Evolutionary conservation across 2,888 invertebrate species (phyloP).

Genomic region (Chelonus formosanus): DNA sequence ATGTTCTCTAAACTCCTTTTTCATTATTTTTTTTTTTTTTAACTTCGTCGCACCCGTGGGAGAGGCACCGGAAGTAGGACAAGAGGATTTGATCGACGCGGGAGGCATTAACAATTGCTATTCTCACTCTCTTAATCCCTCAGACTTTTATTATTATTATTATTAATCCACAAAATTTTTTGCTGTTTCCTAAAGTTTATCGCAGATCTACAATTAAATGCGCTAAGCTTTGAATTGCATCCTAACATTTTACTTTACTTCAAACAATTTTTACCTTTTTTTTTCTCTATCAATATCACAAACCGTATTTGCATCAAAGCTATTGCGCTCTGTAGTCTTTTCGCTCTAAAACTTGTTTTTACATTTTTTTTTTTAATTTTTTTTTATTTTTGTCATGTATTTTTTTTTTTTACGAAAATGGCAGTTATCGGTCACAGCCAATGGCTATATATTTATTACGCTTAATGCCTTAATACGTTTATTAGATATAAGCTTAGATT

Average conservation of each 20-base stretch:
- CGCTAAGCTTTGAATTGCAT: no score
- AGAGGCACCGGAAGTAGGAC: constrained; percentile 14
- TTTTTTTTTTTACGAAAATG: constrained; percentile 60
- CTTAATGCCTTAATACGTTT: constrained; percentile 49
- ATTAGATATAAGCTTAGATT: constrained; percentile 33
- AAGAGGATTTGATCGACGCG: constrained; percentile 3
- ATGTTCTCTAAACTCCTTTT: constrained; percentile 39
- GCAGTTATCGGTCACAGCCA: constrained; percentile 66
- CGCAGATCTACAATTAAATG: neutral
- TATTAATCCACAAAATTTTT: neutral
- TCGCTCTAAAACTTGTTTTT: constrained; percentile 4
- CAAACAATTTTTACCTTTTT: no score
- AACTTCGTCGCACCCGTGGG: constrained; percentile 12
- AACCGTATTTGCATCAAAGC: no score
- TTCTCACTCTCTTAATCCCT: constrained; percentile 10
- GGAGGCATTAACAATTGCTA: constrained; percentile 9
- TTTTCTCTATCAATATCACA: no score
- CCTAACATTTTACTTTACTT: no score
- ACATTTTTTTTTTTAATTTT: constrained; percentile 38
- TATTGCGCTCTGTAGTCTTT: constrained; percentile 3
- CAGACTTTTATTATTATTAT: constrained; percentile 8
- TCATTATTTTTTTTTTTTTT: constrained; percentile 27
- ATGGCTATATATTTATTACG: constrained; percentile 59
- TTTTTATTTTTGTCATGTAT: constrained; percentile 41
- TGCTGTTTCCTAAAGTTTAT: no score